These are phyloP conservation scores for Chloroceryle inda DNA, from an alignment of 2,797 vertebrate genomes.

Conservation along the genomic window DNA sequence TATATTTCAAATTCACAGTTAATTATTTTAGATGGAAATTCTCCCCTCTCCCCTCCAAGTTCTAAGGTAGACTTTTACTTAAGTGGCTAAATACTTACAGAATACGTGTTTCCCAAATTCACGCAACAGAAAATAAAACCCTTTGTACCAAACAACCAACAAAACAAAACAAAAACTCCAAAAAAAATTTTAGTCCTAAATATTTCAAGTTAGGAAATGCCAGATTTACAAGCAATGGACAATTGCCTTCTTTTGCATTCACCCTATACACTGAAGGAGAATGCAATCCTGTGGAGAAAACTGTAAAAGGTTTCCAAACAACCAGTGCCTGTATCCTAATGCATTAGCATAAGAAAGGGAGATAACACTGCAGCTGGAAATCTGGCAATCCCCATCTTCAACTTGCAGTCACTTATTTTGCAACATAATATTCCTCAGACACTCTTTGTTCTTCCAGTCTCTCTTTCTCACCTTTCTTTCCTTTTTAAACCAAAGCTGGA, in stretches of 20 bases:
- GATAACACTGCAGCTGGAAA: not conserved
- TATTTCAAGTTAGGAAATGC: not conserved
- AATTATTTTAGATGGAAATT: not conserved
- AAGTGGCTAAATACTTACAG: not conserved
- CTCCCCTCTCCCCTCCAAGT: accelerated
- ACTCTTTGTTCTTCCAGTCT: not conserved
- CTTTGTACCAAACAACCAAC: too few relatives aligned
- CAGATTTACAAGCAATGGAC: not conserved
- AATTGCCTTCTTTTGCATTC: not conserved
- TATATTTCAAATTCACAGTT: not conserved
- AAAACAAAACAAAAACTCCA: not conserved
- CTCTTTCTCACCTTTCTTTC: not conserved
- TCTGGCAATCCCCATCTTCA: not conserved
- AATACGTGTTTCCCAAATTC: not conserved
- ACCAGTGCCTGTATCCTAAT: not conserved
- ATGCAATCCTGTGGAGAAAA: not conserved
- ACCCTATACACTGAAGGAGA: not conserved
- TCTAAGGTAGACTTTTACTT: not conserved
- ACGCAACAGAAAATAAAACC: not conserved
- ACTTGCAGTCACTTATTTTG: not conserved
- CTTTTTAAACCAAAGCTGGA: not conserved
- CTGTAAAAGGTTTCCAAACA: not conserved
- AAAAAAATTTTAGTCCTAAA: not conserved
- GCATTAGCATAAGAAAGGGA: not conserved
- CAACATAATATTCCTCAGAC: not conserved